Evolutionary conservation across 2,113 vertebrate species (phyloP).

Genomic region (Dissostichus mawsoni): DNA sequence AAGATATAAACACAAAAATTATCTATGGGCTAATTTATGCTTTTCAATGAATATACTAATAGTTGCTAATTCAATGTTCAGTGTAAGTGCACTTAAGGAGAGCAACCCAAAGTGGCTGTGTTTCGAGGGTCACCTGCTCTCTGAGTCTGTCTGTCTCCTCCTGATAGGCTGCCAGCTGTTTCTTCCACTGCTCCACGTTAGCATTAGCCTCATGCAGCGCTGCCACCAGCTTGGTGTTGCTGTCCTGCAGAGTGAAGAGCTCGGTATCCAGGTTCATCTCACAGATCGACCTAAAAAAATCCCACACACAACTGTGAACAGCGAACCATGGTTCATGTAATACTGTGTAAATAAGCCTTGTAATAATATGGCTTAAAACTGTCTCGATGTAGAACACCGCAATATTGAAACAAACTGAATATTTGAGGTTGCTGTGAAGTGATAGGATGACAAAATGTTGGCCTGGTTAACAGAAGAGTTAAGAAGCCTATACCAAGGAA

Average conservation of each 20-base stretch:
- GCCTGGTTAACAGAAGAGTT: conserved; percentile 27
- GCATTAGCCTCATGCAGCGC: conserved; percentile 94
- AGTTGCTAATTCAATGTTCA: not conserved
- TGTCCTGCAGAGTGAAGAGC: conserved; percentile 97
- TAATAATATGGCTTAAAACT: not conserved
- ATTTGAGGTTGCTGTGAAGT: not conserved
- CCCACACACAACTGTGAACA: not conserved
- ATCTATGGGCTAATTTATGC: not conserved
- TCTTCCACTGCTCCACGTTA: conserved; percentile 96
- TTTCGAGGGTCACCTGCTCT: conserved; percentile 85
- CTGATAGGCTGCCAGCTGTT: conserved; percentile 93
- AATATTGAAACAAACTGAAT: not conserved
- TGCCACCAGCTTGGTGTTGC: conserved; percentile 92
- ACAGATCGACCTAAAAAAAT: conserved; percentile 89
- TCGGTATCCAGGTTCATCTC: conserved; percentile 97
- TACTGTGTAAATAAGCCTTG: not conserved
- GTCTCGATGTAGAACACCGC: not conserved
- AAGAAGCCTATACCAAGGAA: not conserved
- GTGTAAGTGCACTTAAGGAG: not conserved
- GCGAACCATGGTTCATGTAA: not conserved
- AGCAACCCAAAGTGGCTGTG: not conserved
- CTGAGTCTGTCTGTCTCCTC: conserved; percentile 91
- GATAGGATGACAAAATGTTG: conserved; percentile 6
- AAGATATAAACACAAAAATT: not conserved
- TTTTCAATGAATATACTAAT: not conserved